phyloP scores from a whole-genome alignment of 2,797 vertebrate genomes.

The Dipus sagitta region DNA sequence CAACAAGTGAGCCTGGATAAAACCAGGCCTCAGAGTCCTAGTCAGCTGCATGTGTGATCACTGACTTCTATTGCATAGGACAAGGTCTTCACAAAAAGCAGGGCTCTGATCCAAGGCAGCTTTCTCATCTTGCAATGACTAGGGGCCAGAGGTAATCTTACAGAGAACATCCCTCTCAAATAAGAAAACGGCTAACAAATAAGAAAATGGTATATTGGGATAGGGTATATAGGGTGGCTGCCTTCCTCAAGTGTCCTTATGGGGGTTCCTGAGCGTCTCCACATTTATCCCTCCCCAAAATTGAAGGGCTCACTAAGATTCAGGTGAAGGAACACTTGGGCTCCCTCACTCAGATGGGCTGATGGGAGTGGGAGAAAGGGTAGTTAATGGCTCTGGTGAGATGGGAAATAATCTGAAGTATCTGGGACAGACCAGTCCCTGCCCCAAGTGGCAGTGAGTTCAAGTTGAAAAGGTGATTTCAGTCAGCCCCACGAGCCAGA shows the following conservation, averaged over 20 bases:
- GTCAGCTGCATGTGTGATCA: neutral
- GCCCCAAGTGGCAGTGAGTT: neutral
- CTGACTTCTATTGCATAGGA: neutral
- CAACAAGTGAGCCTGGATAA: neutral
- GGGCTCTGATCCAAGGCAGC: neutral
- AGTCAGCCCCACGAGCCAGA: neutral
- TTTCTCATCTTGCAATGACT: constrained; percentile 5
- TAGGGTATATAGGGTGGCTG: neutral
- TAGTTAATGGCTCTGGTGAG: neutral
- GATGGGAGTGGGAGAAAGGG: neutral
- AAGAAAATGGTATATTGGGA: neutral
- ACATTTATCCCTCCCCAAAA: neutral
- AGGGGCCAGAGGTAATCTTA: neutral
- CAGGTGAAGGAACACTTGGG: neutral
- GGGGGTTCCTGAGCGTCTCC: neutral
- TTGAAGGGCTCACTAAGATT: constrained; percentile 16
- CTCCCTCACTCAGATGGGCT: neutral
- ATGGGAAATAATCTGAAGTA: neutral
- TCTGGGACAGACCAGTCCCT: neutral
- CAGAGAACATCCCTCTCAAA: neutral
- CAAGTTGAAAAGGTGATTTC: constrained; percentile 1
- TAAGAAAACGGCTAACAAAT: constrained; percentile 12
- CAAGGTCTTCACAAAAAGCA: constrained; percentile 20
- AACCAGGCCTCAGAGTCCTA: neutral
- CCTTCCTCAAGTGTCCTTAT: neutral